These are phyloP conservation scores for Caiman crocodilus DNA, from an alignment of 2,797 vertebrate species.

Conservation along the genomic window DNA sequence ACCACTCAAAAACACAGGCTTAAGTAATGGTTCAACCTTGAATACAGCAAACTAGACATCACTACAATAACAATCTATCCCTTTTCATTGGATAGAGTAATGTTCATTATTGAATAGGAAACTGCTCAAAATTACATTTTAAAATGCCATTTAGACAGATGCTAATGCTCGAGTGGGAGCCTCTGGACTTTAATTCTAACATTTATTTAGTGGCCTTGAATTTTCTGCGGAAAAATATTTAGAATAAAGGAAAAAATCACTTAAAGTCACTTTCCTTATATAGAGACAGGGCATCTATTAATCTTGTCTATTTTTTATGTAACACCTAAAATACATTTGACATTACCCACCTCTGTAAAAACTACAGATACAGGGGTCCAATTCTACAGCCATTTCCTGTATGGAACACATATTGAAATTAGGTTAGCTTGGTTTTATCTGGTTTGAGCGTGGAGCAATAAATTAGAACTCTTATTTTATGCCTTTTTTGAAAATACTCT, in stretches of 20 bases:
- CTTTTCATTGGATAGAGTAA: not conserved
- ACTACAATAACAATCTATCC: not conserved
- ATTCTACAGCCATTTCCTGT: not conserved
- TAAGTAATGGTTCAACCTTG: not conserved
- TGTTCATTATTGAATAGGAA: not conserved
- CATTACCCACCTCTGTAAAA: not conserved
- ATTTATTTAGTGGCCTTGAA: not conserved
- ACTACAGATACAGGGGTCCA: not conserved
- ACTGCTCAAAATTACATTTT: not conserved
- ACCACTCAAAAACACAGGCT: not conserved
- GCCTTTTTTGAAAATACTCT: not conserved
- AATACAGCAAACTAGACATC: not conserved
- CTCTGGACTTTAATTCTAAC: conserved; percentile 3
- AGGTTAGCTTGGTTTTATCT: not conserved
- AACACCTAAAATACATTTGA: not conserved
- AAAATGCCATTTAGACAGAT: not conserved
- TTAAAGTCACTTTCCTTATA: not conserved
- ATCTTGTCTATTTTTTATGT: not conserved
- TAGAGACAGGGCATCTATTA: not conserved
- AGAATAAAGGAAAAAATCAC: not conserved
- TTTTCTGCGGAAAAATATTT: conserved; percentile 1
- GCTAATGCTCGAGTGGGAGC: not conserved
- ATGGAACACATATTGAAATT: not conserved
- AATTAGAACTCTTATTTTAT: not conserved
- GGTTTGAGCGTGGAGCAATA: not conserved